A percentile compares a stretch with the other conserved stretches of the same genome.
Conservation (phyloP, 2,888 invertebrate genomes). For the Brachylomia viminalis region DNA sequence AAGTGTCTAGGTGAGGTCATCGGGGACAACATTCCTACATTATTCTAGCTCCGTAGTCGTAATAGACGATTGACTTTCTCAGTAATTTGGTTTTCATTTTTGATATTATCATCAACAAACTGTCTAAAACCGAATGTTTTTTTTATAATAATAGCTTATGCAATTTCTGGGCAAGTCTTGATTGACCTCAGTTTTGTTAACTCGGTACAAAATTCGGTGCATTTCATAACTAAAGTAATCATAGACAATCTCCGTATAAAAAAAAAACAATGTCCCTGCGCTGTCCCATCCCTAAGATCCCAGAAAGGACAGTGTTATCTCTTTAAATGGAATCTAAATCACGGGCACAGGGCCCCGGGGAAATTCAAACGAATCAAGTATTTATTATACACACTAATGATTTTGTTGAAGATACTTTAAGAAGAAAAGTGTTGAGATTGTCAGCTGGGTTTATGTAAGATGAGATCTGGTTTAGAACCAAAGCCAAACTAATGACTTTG, state of each 20-base stretch:
- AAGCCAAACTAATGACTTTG: not conserved
- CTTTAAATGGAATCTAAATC: slow-evolving; percentile 68
- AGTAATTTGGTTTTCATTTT: not conserved
- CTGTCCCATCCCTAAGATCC: slow-evolving; percentile 23
- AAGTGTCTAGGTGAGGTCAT: not conserved
- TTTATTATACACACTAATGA: slow-evolving; percentile 61
- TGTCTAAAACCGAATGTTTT: not conserved
- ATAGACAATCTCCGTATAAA: not conserved
- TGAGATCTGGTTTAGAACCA: not conserved
- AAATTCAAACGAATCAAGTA: slow-evolving; percentile 67
- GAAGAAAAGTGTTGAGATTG: slow-evolving; percentile 16
- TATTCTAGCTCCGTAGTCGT: not conserved
- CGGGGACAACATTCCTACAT: slow-evolving; percentile 7
- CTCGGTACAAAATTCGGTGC: not conserved
- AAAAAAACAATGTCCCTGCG: slow-evolving; percentile 22
- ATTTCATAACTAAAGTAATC: slow-evolving; percentile 16
- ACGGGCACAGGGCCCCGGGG: slow-evolving; percentile 64
- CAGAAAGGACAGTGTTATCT: slow-evolving; percentile 60
- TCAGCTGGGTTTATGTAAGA: not conserved
- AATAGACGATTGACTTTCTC: not conserved
- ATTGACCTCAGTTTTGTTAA: not conserved
- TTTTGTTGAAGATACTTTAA: slow-evolving; percentile 36
- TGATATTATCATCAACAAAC: not conserved
- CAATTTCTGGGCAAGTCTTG: not conserved
- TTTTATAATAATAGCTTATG: not conserved